Base-by-base conservation (phyloP, 2,797 vertebrate species). In the Euthynnus affinis region DNA sequence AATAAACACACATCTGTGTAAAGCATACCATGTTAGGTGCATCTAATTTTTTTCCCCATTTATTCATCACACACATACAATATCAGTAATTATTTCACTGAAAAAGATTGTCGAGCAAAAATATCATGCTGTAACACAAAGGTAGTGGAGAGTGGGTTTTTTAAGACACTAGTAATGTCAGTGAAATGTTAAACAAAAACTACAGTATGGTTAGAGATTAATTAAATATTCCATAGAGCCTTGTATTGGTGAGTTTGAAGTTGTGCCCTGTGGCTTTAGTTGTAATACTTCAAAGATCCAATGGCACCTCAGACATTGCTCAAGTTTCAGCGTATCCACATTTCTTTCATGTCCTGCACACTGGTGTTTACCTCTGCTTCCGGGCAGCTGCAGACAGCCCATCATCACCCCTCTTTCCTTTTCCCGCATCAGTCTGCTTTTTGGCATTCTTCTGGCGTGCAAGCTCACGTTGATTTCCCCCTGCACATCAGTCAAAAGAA, bases 381-480 rank as follows among this genome's bases (percentile, higher is more conserved):
- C 97, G 93, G 75, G 97, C 97, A 55, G 97, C 96, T 78, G 97
- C 96, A 68, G 97, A 97, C 86, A 98, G 95, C 62, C 97, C 97
- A 78, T 98, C 97, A 0, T 98, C 97, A 15, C 68, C 70, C 80
- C 93, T 95, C 90, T 97, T 98, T 48, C 95, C 95, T 92, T 97
- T 98, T 70, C 77, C 76, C 0, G 71, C 74, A 2, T 97, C 97
- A 25, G 3, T 92, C 18, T 91, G 89, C 93, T 98, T 98, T 83
- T 98, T 98, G 87, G 97, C 96, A 85, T 96, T 94, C 89, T 98
- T 98, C 85, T 89, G 88, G 83, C 97, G 96, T 76, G 97, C 97
- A 85, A 98, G 96, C 91, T 98, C 97, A 86, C 97, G 97, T 89
- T 98, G 97, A 91, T 98, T 98, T 94, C 97, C 97, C 92, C 97